Evolutionary conservation across 2,888 invertebrate species (phyloP).

Genomic region (Drosophila kokeensis): DNA sequence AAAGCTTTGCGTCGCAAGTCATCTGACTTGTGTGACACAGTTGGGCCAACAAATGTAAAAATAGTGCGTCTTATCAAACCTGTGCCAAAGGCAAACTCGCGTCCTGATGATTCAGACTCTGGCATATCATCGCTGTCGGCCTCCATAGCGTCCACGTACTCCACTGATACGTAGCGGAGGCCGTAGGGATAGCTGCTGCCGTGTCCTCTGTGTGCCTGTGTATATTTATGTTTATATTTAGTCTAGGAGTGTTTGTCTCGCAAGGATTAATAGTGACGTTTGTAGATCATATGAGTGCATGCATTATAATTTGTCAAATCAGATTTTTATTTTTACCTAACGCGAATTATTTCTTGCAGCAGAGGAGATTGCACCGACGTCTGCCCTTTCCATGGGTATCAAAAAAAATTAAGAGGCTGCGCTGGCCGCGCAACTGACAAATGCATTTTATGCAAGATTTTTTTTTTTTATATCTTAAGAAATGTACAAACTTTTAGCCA

Average conservation of each 20-base stretch:
- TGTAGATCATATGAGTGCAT: conserved; percentile 13
- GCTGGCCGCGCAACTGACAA: conserved; percentile 30
- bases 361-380: conserved; percentile 3
- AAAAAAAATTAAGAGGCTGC: conserved; percentile 60
- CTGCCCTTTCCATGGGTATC: conserved; percentile 44
- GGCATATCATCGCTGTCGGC: conserved; percentile 67
- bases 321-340: conserved; percentile 22
- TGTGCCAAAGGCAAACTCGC: conserved; percentile 50
- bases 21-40: neutral
- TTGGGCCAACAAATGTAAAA: conserved; percentile 42
- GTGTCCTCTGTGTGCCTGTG: conserved; percentile 28
- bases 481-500: conserved; percentile 39
- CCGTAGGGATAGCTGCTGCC: conserved; percentile 18
- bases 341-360: conserved; percentile 44
- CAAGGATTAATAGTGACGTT: neutral
- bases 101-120: conserved; percentile 58
- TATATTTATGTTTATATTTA: conserved; percentile 1
- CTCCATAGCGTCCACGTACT: conserved; percentile 34
- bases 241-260: neutral
- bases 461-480: conserved; percentile 22
- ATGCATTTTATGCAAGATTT: conserved; percentile 7
- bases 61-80: conserved; percentile 56
- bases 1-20: conserved; percentile 12
- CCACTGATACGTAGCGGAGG: conserved; percentile 6
- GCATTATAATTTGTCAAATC: conserved; percentile 7